Evolutionary conservation across 2,113 vertebrate genomes (phyloP).

Genomic region (Gymnorhina tibicen): DNA sequence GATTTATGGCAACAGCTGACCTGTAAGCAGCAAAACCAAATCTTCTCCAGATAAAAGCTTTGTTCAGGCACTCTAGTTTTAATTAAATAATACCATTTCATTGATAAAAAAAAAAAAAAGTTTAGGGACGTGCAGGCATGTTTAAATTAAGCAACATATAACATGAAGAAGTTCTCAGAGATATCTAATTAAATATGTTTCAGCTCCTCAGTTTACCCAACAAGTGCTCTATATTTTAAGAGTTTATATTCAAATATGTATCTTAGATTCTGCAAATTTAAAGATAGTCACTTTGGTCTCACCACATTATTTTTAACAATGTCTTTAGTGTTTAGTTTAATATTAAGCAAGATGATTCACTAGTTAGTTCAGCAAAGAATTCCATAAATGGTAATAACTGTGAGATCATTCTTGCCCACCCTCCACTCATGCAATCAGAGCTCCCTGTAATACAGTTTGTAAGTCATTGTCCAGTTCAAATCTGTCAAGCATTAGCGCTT

Average conservation of each 20-base stretch:
- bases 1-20: not conserved
- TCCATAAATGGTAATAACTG: not conserved
- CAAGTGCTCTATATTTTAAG: not conserved
- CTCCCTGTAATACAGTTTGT: not conserved
- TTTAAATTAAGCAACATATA: not conserved
- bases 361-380: not conserved
- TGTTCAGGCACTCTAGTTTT: not conserved
- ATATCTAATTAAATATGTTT: not conserved
- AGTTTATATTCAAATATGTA: not conserved
- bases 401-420: not conserved
- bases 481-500: not conserved
- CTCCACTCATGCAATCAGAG: not conserved
- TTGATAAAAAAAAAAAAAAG: not conserved
- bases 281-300: not conserved
- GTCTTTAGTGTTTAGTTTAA: not conserved
- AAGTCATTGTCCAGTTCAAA: not conserved
- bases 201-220: not conserved
- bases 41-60: not conserved
- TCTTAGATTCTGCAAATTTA: not conserved
- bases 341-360: not conserved
- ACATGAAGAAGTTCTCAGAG: not conserved
- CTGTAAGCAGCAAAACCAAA: not conserved
- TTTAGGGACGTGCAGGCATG: not conserved
- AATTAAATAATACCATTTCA: not conserved
- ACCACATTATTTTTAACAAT: not conserved